Evolutionary conservation across 2,888 invertebrate species (phyloP).

Genomic region (Podotricha telesiphe): DNA sequence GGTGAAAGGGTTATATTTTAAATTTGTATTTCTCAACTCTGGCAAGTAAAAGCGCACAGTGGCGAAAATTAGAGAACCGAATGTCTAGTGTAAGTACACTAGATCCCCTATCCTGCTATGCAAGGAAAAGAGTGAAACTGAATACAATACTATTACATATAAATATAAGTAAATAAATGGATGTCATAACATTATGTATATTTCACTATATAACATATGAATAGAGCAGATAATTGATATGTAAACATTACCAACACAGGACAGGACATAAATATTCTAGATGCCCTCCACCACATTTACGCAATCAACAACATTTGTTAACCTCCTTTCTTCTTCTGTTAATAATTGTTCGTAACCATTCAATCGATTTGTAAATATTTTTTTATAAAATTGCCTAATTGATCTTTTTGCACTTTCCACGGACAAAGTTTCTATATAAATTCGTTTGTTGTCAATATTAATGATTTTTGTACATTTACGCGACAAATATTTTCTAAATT

Average conservation of each 20-base stretch:
- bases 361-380: constrained; percentile 69
- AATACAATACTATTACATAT: not conserved
- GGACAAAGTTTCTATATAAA: constrained; percentile 69
- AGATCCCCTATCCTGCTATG: no score
- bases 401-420: constrained; percentile 66
- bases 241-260: constrained; percentile 35
- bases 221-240: constrained; percentile 17
- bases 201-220: not conserved
- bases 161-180: not conserved
- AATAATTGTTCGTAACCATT: constrained; percentile 86
- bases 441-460: constrained; percentile 57
- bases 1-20: no score
- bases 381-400: constrained; percentile 68
- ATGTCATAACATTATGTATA: not conserved
- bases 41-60: no score
- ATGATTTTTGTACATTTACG: constrained; percentile 56
- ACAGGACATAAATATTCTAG: constrained; percentile 47
- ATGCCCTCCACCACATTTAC: constrained; percentile 67
- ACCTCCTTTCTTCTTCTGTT: constrained; percentile 89
- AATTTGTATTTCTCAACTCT: no score
- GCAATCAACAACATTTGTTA: constrained; percentile 55
- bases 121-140: no score
- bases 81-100: no score
- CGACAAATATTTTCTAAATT: constrained; percentile 57
- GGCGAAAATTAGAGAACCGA: no score